Percentiles rank a stretch among this genome's conserved stretches.
Evolutionary conservation across 2,888 invertebrate genomes (phyloP).

Genomic region (Polia nebulosa): DNA sequence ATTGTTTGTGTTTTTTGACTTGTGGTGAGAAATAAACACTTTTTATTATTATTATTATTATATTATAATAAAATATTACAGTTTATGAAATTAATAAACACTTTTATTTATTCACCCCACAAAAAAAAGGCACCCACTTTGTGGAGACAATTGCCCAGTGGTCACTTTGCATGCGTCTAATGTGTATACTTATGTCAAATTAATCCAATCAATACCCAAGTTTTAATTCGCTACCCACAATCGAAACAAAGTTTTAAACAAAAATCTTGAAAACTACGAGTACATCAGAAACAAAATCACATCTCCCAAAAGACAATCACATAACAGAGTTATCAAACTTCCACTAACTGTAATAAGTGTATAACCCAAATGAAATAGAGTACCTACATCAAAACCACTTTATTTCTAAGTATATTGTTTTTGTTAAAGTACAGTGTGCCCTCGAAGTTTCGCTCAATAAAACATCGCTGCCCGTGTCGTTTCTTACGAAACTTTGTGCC

Average conservation of each 20-base stretch:
- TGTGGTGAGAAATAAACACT: too few relatives aligned
- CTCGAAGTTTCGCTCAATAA: conserved; percentile 51
- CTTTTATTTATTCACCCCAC: too few relatives aligned
- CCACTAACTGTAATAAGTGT: conserved; percentile 21
- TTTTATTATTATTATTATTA: too few relatives aligned
- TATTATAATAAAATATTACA: too few relatives aligned
- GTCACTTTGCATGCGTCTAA: too few relatives aligned
- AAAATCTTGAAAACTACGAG: conserved; percentile 12
- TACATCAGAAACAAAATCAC: conserved; percentile 12
- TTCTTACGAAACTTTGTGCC: conserved; percentile 51
- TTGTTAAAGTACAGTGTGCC: conserved; percentile 38
- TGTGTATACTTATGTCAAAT: too few relatives aligned
- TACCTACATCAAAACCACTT: conserved; percentile 35
- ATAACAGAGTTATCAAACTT: conserved; percentile 35
- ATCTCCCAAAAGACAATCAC: conserved; percentile 8
- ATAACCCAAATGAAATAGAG: conserved; percentile 42
- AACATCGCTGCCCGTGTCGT: conserved; percentile 40
- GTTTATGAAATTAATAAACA: too few relatives aligned
- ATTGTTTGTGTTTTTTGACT: too few relatives aligned
- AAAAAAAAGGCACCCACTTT: too few relatives aligned
- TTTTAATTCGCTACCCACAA: too few relatives aligned
- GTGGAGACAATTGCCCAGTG: too few relatives aligned
- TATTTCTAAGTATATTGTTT: conserved; percentile 48
- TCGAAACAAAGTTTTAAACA: neutral
- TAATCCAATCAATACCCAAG: neutral